Evolutionary conservation across 2,888 invertebrate genomes (phyloP).

Genomic region (Aquatica leii): DNA sequence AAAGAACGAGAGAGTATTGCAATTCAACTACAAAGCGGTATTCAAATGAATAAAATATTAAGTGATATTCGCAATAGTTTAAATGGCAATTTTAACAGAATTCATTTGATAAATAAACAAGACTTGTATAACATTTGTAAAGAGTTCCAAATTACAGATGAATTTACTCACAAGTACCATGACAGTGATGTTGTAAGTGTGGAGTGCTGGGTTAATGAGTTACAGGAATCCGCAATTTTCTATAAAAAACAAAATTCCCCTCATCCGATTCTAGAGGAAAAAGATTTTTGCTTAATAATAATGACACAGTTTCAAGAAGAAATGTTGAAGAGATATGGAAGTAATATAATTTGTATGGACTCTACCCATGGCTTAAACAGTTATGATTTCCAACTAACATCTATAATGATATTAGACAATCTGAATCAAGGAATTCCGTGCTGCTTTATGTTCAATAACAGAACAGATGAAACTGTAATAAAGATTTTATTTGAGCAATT

Average conservation of each 20-base stretch:
- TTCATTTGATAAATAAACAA: not conserved
- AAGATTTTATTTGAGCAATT: too few relatives aligned
- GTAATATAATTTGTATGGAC: not conserved
- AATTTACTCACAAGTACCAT: not conserved
- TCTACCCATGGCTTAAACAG: not conserved
- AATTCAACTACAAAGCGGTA: too few relatives aligned
- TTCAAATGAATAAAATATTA: not conserved
- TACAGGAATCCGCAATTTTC: not conserved
- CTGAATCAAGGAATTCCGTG: not conserved
- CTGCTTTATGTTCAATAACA: not conserved
- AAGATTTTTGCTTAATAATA: not conserved
- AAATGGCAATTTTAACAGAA: not conserved
- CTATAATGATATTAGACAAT: not conserved
- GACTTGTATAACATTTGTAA: too few relatives aligned
- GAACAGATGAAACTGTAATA: not conserved
- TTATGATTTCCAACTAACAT: not conserved
- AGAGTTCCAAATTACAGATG: too few relatives aligned
- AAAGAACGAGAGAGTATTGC: not conserved
- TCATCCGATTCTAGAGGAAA: not conserved
- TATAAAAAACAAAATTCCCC: not conserved
- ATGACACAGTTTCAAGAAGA: too few relatives aligned
- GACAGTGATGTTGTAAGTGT: not conserved
- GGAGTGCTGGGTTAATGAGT: not conserved
- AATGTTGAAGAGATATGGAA: not conserved
- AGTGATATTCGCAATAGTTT: too few relatives aligned